phyloP scores from a whole-genome alignment of 2,888 invertebrate genomes.

The Netelia inedita region DNA sequence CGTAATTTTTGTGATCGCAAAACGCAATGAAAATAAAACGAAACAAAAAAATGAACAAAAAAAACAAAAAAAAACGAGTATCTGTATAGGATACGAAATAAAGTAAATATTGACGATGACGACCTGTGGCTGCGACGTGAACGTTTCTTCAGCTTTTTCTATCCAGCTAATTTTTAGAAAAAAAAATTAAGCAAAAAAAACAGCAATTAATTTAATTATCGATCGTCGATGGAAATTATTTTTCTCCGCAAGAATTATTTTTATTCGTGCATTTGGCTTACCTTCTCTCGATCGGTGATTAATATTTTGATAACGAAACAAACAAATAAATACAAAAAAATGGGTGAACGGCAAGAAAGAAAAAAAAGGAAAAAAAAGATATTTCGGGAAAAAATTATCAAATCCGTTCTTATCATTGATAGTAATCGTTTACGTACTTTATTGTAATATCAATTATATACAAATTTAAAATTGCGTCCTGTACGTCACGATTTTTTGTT shows the following conservation, averaged over 20 bases:
- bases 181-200: no score
- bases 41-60: not conserved
- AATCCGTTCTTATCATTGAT: conserved; percentile 65
- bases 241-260: no score
- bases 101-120: conserved; percentile 66
- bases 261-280: not conserved
- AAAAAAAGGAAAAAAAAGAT: conserved; percentile 42
- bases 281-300: not conserved
- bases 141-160: not conserved
- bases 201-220: no score
- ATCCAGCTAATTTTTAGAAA: no score
- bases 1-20: conserved; percentile 68
- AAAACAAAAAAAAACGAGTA: conserved; percentile 48
- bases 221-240: no score
- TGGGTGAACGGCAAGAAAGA: conserved; percentile 5
- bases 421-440: conserved; percentile 81
- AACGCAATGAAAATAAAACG: conserved; percentile 61
- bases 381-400: not conserved
- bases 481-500: conserved; percentile 71
- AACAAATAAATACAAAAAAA: conserved; percentile 10
- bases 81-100: conserved; percentile 68
- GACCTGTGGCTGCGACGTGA: not conserved
- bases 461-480: conserved; percentile 82
- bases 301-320: conserved; percentile 14
- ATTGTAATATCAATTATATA: conserved; percentile 84